Evolutionary conservation across 2,113 vertebrate genomes (phyloP).

Genomic region (Thunnus thynnus): DNA sequence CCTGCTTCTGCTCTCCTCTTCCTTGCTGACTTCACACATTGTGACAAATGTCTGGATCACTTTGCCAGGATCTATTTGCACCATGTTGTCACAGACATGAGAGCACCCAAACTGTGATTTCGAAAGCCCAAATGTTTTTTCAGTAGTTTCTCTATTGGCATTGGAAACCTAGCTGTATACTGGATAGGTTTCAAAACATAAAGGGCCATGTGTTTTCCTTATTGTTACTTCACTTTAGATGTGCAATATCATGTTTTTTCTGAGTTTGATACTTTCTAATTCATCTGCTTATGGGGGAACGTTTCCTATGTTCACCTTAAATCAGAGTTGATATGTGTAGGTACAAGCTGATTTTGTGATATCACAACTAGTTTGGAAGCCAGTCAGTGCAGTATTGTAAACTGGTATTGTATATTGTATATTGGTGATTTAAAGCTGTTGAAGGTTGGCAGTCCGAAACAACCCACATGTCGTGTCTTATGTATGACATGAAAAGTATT

Average conservation of each 20-base stretch:
- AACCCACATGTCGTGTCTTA: not conserved
- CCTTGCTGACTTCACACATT: not conserved
- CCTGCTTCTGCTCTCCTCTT: not conserved
- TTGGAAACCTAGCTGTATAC: not conserved
- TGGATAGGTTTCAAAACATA: not conserved
- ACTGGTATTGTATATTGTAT: no score
- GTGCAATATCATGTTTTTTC: no score
- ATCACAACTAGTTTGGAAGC: no score
- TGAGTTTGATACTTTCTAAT: no score
- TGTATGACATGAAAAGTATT: constrained; percentile 10
- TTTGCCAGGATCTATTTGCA: constrained; percentile 25
- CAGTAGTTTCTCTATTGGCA: not conserved
- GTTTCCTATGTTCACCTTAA: no score
- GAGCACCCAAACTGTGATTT: constrained; percentile 13
- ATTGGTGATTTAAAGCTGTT: not conserved
- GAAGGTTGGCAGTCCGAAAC: not conserved
- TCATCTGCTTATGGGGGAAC: no score
- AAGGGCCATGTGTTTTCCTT: no score
- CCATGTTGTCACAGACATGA: constrained; percentile 8
- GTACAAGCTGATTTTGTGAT: no score
- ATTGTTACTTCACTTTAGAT: no score
- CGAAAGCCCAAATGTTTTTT: not conserved
- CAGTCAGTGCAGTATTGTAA: not conserved
- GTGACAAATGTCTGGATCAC: constrained; percentile 17
- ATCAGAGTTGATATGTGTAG: no score